Percentiles rank a stretch among this genome's conserved stretches.
Evolutionary conservation across 2,888 invertebrate species (phyloP).

Genomic region (Taenaris catops): DNA sequence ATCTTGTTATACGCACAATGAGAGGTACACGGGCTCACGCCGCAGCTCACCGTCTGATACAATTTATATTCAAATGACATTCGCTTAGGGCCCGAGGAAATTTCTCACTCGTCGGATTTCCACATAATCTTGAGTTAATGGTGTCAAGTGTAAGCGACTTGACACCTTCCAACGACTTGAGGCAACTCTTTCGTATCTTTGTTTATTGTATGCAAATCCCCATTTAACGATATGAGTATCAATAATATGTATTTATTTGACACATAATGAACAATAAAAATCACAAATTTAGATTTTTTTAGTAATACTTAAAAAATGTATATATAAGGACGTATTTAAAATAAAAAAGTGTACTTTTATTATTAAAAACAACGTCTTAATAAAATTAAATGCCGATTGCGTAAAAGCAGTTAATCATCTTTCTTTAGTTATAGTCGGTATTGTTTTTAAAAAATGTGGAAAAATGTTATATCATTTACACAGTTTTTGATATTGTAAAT

Average conservation of each 20-base stretch:
- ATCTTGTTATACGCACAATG: conserved; percentile 79
- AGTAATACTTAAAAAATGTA: too few species aligned
- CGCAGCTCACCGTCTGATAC: conserved; percentile 49
- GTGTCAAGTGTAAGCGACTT: conserved; percentile 40
- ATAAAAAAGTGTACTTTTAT: too few species aligned
- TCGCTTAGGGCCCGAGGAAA: conserved; percentile 64
- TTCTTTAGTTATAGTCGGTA: too few species aligned
- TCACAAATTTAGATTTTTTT: too few species aligned
- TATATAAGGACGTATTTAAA: too few species aligned
- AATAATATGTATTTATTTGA: conserved; percentile 6
- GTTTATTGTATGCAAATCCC: conserved; percentile 23
- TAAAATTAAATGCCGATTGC: too few species aligned
- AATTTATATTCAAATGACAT: conserved; percentile 78
- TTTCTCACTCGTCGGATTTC: conserved; percentile 75
- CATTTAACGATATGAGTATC: conserved; percentile 13
- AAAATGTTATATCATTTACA: too few species aligned
- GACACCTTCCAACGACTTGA: conserved; percentile 19
- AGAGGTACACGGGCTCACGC: conserved; percentile 55
- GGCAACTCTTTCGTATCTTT: conserved; percentile 9
- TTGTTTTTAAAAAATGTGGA: too few species aligned
- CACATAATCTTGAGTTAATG: conserved; percentile 70
- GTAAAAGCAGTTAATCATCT: too few species aligned
- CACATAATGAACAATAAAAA: too few species aligned
- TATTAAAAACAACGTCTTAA: too few species aligned
- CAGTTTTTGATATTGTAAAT: too few species aligned